phyloP scores from a whole-genome alignment of 2,113 vertebrate genomes.

The Chaenocephalus aceratus region DNA sequence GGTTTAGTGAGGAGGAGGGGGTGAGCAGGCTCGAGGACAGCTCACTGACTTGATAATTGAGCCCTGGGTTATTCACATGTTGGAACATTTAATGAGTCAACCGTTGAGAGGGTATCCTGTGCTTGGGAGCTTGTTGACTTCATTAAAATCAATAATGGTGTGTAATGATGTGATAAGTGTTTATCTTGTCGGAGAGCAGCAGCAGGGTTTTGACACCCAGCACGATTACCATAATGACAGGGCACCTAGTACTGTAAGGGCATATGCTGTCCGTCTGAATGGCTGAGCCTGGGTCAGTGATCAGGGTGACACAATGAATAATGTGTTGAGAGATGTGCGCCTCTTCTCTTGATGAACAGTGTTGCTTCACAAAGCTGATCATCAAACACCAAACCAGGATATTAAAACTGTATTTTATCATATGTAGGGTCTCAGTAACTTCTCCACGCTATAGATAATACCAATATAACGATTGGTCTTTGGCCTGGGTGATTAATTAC shows the following conservation, averaged over 20 bases:
- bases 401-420: not conserved
- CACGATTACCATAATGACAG: slow-evolving; percentile 58
- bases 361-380: not conserved
- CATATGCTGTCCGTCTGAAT: slow-evolving; percentile 54
- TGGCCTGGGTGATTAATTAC: too few species aligned
- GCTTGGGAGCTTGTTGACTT: slow-evolving; percentile 57
- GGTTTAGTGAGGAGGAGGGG: slow-evolving; percentile 3
- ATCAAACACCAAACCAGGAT: not conserved
- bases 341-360: not conserved
- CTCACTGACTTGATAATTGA: slow-evolving; percentile 54
- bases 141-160: slow-evolving; percentile 71
- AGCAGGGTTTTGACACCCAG: slow-evolving; percentile 56
- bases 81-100: slow-evolving; percentile 58
- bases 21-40: slow-evolving; percentile 5
- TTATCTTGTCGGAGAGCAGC: slow-evolving; percentile 52
- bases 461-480: not conserved
- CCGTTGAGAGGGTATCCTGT: slow-evolving; percentile 31
- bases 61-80: slow-evolving; percentile 54
- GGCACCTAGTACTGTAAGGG: slow-evolving; percentile 19
- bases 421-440: not conserved
- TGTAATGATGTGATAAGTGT: slow-evolving; percentile 67
- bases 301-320: slow-evolving; percentile 21
- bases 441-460: not conserved
- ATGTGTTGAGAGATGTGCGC: slow-evolving; percentile 1
- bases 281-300: slow-evolving; percentile 27